phyloP scores from a whole-genome alignment of 2,797 vertebrate species.

The Petrocephalus schoutedeni region DNA sequence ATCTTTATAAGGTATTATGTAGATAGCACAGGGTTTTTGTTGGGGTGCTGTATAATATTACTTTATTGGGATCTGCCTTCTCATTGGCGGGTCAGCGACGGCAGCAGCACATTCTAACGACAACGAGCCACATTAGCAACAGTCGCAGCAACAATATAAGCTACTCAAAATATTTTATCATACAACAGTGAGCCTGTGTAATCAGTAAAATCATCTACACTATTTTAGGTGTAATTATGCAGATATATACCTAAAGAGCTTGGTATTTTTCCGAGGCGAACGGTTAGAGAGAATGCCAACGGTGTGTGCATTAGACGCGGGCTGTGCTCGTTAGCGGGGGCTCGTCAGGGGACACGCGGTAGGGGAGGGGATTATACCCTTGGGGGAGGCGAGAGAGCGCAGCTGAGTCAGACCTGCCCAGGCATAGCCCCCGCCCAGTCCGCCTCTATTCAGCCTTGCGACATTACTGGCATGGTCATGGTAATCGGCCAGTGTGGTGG shows the following conservation, averaged over 20 bases:
- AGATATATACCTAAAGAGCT: background rate
- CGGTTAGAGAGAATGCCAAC: background rate
- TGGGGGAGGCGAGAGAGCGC: background rate
- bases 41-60: background rate
- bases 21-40: background rate
- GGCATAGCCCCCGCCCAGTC: background rate
- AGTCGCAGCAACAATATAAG: background rate
- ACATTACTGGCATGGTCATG: background rate
- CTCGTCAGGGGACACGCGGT: background rate
- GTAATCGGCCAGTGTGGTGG: background rate
- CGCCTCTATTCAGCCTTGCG: background rate
- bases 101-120: background rate
- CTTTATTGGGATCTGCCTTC: background rate
- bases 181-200: background rate
- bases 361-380: background rate
- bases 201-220: background rate
- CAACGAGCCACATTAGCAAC: background rate
- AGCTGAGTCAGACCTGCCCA: background rate
- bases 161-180: background rate
- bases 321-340: background rate
- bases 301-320: background rate
- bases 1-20: background rate
- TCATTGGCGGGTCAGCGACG: background rate
- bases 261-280: background rate
- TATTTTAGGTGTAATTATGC: background rate